phyloP scores from a whole-genome alignment of 2,888 invertebrate species.

The Neoascia interrupta region DNA sequence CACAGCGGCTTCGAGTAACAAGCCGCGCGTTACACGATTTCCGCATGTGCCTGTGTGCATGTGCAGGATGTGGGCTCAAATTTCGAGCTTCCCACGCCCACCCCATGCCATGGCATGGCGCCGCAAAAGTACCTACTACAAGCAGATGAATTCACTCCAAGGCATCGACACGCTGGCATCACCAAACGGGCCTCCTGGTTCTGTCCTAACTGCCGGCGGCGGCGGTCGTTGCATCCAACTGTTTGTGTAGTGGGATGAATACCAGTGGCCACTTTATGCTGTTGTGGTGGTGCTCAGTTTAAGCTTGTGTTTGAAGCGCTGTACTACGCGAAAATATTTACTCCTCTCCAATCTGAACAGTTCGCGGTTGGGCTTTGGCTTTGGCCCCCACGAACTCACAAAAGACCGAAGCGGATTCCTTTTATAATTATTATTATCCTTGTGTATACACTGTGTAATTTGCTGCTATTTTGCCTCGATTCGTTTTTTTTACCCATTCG shows the following conservation, averaged over 20 bases:
- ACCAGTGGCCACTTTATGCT: conserved; percentile 59
- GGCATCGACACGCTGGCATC: conserved; percentile 1
- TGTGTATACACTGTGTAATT: conserved; percentile 64
- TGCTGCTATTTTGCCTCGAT: conserved; percentile 21
- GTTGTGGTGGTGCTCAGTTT: conserved; percentile 11
- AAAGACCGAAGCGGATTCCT: conserved; percentile 55
- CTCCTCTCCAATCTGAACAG: conserved; percentile 1
- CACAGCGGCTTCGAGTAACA: conserved; percentile 2
- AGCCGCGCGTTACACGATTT: conserved; percentile 4
- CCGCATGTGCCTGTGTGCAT: neutral
- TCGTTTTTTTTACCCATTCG: conserved; percentile 21
- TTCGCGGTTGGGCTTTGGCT: conserved; percentile 14
- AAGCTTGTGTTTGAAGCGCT: too few relatives aligned
- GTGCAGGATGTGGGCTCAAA: conserved; percentile 4
- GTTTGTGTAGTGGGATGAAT: conserved; percentile 20
- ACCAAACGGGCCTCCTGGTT: too few relatives aligned
- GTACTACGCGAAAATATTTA: too few relatives aligned
- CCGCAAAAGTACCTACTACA: neutral
- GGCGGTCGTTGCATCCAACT: neutral
- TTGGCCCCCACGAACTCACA: conserved; percentile 33
- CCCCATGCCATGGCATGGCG: too few relatives aligned
- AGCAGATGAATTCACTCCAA: conserved; percentile 35
- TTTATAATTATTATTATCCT: conserved; percentile 67
- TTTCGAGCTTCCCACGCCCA: neutral
- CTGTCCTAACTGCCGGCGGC: conserved; percentile 8